A percentile compares a stretch with the other conserved stretches of the same genome.
These are phyloP conservation scores for Lethenteron reissneri DNA, from an alignment of 2,113 vertebrate species.

Conservation along the genomic window DNA sequence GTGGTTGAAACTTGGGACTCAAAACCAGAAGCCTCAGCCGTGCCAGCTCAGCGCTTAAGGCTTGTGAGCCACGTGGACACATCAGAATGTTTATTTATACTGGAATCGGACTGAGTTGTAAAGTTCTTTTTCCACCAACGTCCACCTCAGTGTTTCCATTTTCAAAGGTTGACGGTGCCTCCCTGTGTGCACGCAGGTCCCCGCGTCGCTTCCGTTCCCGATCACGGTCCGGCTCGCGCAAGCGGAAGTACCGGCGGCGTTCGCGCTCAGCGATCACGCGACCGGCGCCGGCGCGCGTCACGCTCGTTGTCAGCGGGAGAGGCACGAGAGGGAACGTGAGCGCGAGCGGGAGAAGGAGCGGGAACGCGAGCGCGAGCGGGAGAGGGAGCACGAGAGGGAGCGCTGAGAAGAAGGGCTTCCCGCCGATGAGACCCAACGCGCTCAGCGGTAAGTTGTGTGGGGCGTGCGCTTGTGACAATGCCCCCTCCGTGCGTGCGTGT, in stretches of 20 bases:
- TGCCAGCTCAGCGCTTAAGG: no score
- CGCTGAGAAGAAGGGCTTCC: constrained; percentile 85
- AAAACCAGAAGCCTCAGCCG: no score
- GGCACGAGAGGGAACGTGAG: constrained; percentile 4
- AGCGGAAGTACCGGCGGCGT: constrained; percentile 77
- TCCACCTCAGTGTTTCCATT: no score
- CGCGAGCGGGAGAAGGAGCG: constrained; percentile 36
- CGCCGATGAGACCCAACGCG: constrained; percentile 69
- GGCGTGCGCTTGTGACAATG: no score
- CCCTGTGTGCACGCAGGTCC: constrained; percentile 29
- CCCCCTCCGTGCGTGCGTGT: no score
- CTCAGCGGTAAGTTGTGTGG: constrained; percentile 42
- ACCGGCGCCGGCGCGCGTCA: constrained; percentile 1
- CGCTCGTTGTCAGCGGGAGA: constrained; percentile 3
- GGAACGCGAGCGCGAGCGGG: constrained; percentile 17
- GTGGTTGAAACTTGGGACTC: no score
- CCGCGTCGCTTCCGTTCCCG: constrained; percentile 74
- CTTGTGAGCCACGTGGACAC: no score
- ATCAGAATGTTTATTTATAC: no score
- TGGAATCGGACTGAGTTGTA: no score
- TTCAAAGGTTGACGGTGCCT: neutral
- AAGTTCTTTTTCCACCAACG: no score
- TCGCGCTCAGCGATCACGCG: constrained; percentile 60
- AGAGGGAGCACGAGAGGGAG: constrained; percentile 75
- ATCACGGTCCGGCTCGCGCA: constrained; percentile 82